Conservation (phyloP, 35 echinoderm and acorn worm genomes). For the Nesometra sesokonis region DNA sequence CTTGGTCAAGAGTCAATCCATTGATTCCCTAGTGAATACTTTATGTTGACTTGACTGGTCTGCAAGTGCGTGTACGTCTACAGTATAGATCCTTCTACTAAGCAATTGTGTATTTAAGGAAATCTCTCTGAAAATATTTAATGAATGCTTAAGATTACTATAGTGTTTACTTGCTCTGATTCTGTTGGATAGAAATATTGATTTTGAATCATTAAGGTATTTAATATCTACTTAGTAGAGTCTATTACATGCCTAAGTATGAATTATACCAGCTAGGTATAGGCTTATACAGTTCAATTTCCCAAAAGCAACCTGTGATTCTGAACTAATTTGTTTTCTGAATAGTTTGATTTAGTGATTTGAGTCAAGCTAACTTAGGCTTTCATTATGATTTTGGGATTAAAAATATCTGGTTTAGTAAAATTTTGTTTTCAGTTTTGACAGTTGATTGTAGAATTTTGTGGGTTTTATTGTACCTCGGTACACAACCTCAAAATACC, state of each 20-base stretch:
- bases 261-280: not conserved
- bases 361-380: too few species aligned
- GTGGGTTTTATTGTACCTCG: too few species aligned
- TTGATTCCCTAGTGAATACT: not conserved
- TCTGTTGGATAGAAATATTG: not conserved
- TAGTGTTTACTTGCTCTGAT: not conserved
- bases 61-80: not conserved
- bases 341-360: too few species aligned
- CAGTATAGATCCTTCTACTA: not conserved
- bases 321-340: too few species aligned
- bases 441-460: too few species aligned
- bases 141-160: not conserved
- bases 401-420: too few species aligned
- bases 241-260: too few species aligned
- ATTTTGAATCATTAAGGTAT: not conserved
- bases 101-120: not conserved
- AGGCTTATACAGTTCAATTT: too few species aligned
- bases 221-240: not conserved
- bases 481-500: too few species aligned
- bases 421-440: too few species aligned
- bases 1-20: not conserved
- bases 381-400: too few species aligned
- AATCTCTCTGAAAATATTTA: not conserved
- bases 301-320: too few species aligned
- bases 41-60: not conserved